Evolutionary conservation across 1,140 invertebrate genomes (phyloP), one percentile per base, ranked within the genome.

Genomic region (Drosophila eugracilis): DNA sequence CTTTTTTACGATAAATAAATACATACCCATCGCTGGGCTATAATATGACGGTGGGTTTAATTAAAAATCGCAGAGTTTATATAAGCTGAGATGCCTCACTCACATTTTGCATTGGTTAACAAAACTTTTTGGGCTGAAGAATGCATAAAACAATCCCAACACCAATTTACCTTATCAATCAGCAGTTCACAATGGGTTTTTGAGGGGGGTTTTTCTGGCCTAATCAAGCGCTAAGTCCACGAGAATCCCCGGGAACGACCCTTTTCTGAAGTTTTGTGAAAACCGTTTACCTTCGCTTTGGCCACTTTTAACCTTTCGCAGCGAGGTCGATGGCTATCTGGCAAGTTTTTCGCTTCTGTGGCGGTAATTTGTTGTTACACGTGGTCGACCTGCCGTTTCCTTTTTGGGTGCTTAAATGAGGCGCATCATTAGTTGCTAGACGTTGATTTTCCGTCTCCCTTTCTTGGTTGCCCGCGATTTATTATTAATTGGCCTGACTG

Each of bases 341-440:
- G 17, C 39, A 81, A 86, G 77, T 77, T 86, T 63, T 53, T 62
- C 41, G 62, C 24, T 58, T 83, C 71, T 78, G 71, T 60, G 77
- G 77, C 67, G 69, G 63, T 81, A 85, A 86, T 85, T 85, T 86
- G 81, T 85, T 85, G 81, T 66, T 86, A 67, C 81, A 86, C 81
- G 83, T 88, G 77, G 76, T 28, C 30, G 54, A 32, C 37, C 37
- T 30, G 30, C 30, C 32, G 30, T 49, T 65, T 41, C 58, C 49
- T 54, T 30, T 54, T 28, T 22, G 63, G 63, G 28, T 37, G 54
- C 50, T 57, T 44, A 86, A 86, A 81, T 85, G 81, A 58, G 71
- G 62, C 81, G 83, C 83, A 60, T 85, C 83, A 85, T 85, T 85
- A 85, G 81, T 70, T 66, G 62, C 28, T 52, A 71, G 58, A 54